Evolutionary conservation across 2,113 vertebrate genomes (phyloP), one percentile per base, ranked within the genome.

Genomic region (Forbesichthys papilliferus): DNA sequence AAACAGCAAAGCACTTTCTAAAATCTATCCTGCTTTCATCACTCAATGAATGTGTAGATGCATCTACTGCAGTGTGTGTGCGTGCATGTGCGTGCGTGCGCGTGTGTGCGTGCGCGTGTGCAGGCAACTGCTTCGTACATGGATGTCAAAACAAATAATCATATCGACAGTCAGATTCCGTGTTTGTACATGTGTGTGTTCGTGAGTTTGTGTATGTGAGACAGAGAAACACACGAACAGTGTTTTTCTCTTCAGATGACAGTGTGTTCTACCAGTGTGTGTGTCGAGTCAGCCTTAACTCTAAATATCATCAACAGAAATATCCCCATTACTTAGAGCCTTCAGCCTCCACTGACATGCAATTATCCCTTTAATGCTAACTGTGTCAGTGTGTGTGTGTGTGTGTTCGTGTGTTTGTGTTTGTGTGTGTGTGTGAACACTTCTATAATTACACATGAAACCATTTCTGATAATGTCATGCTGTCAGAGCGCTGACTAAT

Each of bases 371-470:
- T 84, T 80, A 80, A 80, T 81, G 69, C 68, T 68, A 64, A 27
- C 69, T 49, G 63, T 73, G 70, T 58, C 47, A 72, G 65, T 36
- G n/a, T 66, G 9, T 14, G 54, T 60, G 55, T 59, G 55, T 46
- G 56, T 52, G 57, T 64, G 54, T 60, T 68, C 54, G 68, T 69
- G 69, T 74, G 73, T 62, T 48, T 73, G 68, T 69, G 61, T 64
- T 53, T 63, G 68, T 64, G 68, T 73, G 79, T 80, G 83, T 81
- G 81, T 76, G 82, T 34, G 20, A 48, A 81, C 85, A 84, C 74
- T 66, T 80, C 83, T 89, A 77, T 89, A 89, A 90, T 90, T 86
- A 90, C 69, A 78, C 8, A 66, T 82, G 86, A 84, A 88, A 89
- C 89, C 83, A 85, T 88, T 87, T 83, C 74, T 76, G 75, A 78